A percentile compares a stretch with the other conserved stretches of the same genome.
These are phyloP conservation scores for Xyrichtys novacula DNA, from an alignment of 2,797 vertebrate species.

Conservation along the genomic window DNA sequence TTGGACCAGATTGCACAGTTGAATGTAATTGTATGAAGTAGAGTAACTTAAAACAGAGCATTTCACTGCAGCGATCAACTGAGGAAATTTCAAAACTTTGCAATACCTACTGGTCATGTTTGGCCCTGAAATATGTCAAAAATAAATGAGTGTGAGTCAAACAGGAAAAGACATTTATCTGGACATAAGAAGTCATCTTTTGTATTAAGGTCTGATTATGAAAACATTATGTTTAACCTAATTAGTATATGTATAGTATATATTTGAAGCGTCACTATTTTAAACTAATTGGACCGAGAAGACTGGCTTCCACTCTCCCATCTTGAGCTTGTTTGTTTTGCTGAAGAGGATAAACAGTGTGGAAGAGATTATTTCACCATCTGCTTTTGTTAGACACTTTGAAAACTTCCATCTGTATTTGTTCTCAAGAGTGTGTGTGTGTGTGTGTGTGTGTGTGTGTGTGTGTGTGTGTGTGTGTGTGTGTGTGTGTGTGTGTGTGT, in stretches of 20 bases:
- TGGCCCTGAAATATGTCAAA: too few relatives aligned
- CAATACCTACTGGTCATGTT: too few relatives aligned
- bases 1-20: too few relatives aligned
- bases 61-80: too few relatives aligned
- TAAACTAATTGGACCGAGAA: conserved; percentile 41
- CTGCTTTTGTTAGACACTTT: conserved; percentile 44
- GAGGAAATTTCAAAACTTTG: too few relatives aligned
- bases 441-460: neutral
- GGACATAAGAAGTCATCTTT: neutral
- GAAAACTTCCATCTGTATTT: conserved; percentile 56
- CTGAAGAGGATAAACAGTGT: conserved; percentile 46
- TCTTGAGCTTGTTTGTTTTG: conserved; percentile 44
- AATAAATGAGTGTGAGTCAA: too few relatives aligned
- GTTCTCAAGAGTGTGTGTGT: conserved; percentile 13
- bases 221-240: conserved; percentile 1
- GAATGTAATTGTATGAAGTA: too few relatives aligned
- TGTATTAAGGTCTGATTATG: neutral
- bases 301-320: conserved; percentile 35
- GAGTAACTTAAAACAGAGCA: too few relatives aligned
- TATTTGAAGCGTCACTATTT: conserved; percentile 31
- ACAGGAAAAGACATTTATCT: too few relatives aligned
- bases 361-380: conserved; percentile 66
- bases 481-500: neutral
- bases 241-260: neutral
- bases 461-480: neutral